These are phyloP conservation scores for Allophyes oxyacanthae DNA, from an alignment of 2,888 invertebrate species.

Conservation along the genomic window DNA sequence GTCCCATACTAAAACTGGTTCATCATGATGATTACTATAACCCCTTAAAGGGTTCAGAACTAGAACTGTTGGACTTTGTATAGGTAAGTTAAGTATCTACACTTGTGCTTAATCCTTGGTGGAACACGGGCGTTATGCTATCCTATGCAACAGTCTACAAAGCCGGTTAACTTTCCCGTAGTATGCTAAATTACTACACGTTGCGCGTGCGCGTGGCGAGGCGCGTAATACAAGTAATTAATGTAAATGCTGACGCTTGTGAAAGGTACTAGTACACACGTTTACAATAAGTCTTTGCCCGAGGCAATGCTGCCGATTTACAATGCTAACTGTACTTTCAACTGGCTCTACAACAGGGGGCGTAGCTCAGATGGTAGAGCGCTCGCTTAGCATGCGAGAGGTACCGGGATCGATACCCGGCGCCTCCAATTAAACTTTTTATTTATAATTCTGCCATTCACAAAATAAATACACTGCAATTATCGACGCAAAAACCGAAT, in stretches of 20 bases:
- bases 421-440: constrained; percentile 77
- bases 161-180: too few relatives aligned
- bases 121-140: too few relatives aligned
- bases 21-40: too few relatives aligned
- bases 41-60: too few relatives aligned
- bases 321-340: constrained; percentile 32
- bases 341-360: constrained; percentile 66
- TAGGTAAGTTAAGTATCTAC: too few relatives aligned
- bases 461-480: neutral
- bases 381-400: constrained; percentile 89
- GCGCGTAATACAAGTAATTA: too few relatives aligned
- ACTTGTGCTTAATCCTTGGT: too few relatives aligned
- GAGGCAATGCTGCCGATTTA: constrained; percentile 23
- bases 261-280: constrained; percentile 18
- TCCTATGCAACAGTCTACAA: too few relatives aligned
- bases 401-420: constrained; percentile 89
- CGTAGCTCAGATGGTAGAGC: constrained; percentile 90
- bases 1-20: too few relatives aligned
- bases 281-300: constrained; percentile 21
- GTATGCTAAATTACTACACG: too few relatives aligned
- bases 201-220: neutral
- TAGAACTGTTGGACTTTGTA: too few relatives aligned
- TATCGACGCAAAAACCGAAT: neutral
- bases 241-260: constrained; percentile 3
- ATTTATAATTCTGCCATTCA: neutral